Percentiles rank a stretch among this genome's conserved stretches.
phyloP scores from a whole-genome alignment of 1,140 invertebrate species.

The Camponotus pennsylvanicus region DNA sequence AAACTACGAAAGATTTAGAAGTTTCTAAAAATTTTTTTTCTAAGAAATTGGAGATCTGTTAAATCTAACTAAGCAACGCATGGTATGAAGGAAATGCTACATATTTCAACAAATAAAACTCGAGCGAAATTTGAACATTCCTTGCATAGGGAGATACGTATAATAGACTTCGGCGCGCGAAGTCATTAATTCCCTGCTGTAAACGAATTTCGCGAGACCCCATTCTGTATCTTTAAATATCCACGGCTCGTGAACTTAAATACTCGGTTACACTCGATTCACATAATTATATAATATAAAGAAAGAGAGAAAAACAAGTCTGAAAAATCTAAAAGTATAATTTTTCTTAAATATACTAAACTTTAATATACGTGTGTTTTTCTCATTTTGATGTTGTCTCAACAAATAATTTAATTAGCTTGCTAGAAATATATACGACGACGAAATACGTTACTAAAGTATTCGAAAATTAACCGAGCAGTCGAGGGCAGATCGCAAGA shows the following conservation, averaged over 20 bases:
- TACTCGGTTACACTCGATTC: conserved; percentile 8
- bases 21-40: not conserved
- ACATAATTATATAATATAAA: not conserved
- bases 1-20: not conserved
- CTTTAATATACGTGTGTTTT: not conserved
- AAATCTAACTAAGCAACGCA: not conserved
- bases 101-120: conserved; percentile 21
- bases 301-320: not conserved
- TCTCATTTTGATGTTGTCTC: not conserved
- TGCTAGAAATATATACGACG: not conserved
- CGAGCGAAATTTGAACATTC: not conserved
- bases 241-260: not conserved
- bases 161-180: conserved; percentile 6
- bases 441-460: not conserved
- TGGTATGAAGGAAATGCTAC: not conserved
- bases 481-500: not conserved
- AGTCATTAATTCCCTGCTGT: conserved; percentile 43
- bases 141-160: not conserved
- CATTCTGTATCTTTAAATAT: conserved; percentile 52
- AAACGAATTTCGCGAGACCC: conserved; percentile 44
- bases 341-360: not conserved
- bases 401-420: conserved; percentile 10
- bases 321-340: not conserved
- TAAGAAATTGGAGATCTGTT: not conserved
- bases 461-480: not conserved